Conservation (phyloP, 2,888 invertebrate genomes). For the Heteromyza rotundicornis region DNA sequence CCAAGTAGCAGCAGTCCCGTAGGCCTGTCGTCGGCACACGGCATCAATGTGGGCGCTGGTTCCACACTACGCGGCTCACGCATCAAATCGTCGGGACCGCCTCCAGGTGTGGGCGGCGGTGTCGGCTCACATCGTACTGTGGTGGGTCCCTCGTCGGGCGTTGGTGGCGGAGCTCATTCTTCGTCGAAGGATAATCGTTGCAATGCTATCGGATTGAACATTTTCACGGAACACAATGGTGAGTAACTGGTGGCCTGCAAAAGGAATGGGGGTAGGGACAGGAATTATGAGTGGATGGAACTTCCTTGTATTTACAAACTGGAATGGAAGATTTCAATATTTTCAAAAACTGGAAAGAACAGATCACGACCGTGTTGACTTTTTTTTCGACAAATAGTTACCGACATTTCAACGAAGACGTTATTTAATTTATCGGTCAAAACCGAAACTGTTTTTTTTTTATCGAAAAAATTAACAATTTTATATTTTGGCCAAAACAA, state of each 20-base stretch:
- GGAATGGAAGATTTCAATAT: too few species aligned
- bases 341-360: too few species aligned
- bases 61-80: conserved; percentile 76
- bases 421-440: too few species aligned
- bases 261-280: not conserved
- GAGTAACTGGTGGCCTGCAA: conserved; percentile 63
- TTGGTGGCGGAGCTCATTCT: conserved; percentile 61
- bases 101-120: conserved; percentile 38
- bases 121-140: conserved; percentile 33
- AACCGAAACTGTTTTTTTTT: too few species aligned
- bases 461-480: too few species aligned
- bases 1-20: conserved; percentile 56
- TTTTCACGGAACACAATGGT: conserved; percentile 95
- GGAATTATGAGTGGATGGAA: too few species aligned
- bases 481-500: too few species aligned
- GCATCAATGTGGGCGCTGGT: conserved; percentile 59
- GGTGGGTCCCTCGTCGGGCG: too few species aligned
- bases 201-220: conserved; percentile 77
- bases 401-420: too few species aligned
- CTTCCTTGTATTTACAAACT: not conserved
- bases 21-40: conserved; percentile 48
- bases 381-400: too few species aligned
- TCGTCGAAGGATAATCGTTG: conserved; percentile 76
- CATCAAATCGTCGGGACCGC: conserved; percentile 65
- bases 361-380: too few species aligned